These are phyloP conservation scores for Rhagonycha lutea DNA, from an alignment of 2,888 invertebrate species.

Conservation along the genomic window DNA sequence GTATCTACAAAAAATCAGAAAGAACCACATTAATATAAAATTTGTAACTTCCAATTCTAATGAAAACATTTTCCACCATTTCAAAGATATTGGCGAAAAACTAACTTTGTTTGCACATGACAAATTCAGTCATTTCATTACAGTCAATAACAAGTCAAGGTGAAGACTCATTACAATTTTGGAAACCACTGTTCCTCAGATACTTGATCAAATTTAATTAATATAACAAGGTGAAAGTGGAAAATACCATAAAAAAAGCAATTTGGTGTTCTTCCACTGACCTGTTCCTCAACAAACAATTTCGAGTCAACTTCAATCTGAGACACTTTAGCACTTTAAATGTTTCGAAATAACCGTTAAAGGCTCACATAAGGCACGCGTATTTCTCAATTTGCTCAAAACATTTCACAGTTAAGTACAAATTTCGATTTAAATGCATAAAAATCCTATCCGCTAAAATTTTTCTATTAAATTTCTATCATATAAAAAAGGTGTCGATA, in stretches of 20 bases:
- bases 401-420: constrained; percentile 41
- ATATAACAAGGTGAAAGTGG: background rate
- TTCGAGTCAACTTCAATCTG: background rate
- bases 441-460: constrained; percentile 16
- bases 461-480: constrained; percentile 10
- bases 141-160: too few relatives aligned
- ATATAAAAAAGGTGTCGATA: constrained; percentile 19
- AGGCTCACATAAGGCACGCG: constrained; percentile 41
- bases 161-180: background rate
- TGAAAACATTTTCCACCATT: too few relatives aligned
- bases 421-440: constrained; percentile 36
- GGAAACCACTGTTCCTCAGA: background rate
- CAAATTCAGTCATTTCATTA: too few relatives aligned
- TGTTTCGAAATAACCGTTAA: background rate
- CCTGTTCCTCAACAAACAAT: background rate
- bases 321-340: background rate
- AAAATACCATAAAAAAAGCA: background rate
- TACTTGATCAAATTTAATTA: background rate
- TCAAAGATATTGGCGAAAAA: too few relatives aligned
- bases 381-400: constrained; percentile 39
- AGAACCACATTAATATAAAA: too few relatives aligned
- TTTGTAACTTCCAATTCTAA: too few relatives aligned
- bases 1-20: too few relatives aligned
- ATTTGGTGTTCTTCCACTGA: background rate
- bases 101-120: too few relatives aligned